Base-by-base conservation (phyloP, 2,113 vertebrate species). In the Eudyptes chrysolophus region DNA sequence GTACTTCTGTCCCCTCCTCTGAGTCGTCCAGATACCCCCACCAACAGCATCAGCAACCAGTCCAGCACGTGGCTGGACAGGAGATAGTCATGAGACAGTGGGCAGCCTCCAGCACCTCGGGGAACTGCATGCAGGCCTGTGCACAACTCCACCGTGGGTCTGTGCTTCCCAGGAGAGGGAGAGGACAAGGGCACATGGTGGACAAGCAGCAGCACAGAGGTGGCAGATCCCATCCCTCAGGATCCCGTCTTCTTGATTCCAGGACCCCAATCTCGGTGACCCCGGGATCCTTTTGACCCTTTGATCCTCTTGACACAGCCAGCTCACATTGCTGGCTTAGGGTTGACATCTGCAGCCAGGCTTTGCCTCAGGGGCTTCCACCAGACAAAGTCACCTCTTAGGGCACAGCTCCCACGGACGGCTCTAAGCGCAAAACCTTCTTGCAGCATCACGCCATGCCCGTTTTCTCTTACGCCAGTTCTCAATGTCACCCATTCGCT, bases 361-460 rank as follows among this genome's bases (percentile, higher is more conserved):
- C 54, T 80, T 85, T 85, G 20, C 29, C 22, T 10, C 1, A 1
- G 16, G 10, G 48, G 15, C 7, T 83, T 69, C 64, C 48, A 52
- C 20, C 52, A 49, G 38, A 34, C 9, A 18, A 61, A 72, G 26
- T 29, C 12, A 21, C 13, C 36, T 64, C 65, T 55, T 64, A 40
- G 0, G 5, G 29, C 48, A 51, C 44, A 58, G 51, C 7, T 74
- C 34, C 51, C 44, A 8, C 2, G 40, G 34, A 19, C 0, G 2
- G 12, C 52, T 79, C 26, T 7, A 68, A 48, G 52, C 0, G 2
- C 44, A 51, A 84, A 90, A 58, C 20, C 55, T 86, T 30, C 40
- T 13, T 44, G 60, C 51, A 84, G n/a, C 42, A 46, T 62, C 60
- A 38, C 42, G 19, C 16, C 9, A 8, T 15, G 20, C 32, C 38